Base-by-base conservation (phyloP, 2,113 vertebrate genomes). In the Macrotus californicus region DNA sequence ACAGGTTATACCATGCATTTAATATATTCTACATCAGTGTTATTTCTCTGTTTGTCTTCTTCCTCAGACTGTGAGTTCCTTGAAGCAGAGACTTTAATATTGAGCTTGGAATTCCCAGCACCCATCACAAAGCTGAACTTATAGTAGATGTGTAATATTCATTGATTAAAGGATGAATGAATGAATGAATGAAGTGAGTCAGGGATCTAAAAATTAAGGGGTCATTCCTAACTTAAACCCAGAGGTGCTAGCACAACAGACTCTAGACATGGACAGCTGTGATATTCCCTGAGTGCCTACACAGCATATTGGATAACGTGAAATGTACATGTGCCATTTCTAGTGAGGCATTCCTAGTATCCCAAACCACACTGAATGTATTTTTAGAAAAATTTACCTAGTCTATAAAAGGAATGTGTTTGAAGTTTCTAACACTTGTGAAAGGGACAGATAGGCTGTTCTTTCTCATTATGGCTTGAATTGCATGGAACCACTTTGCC, bases 131-230 rank as follows among this genome's bases (percentile, higher is more conserved):
- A 16, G 19, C 52, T 36, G 82, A 12, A 56, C 21, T 26, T 43
- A 11, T 5, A 4, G 29, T 41, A 66, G 67, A 29, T 64, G 64
- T 67, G n/a, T 56, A 88, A 59, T 70, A 31, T 54, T 77, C 41
- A 29, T 77, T 72, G 69, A 66, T 43, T 48, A 87, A 77, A 77
- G 26, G 39, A 66, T 64, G 34, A 64, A 54, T 87, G 43, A 93
- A 43, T 73, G 29, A 67, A 46, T 21, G n/a, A 56, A 19, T 48
- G 6, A 87, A 61, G 21, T 46, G 7, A 82, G 46, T 83, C 39
- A 87, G 36, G 29, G 14, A 90, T 46, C n/a, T 80, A 86, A 86
- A 91, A 83, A 90, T 72, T 48, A 93, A 93, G 66, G 54, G 50
- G 39, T 26, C 50, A 52, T 66, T 87, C 31, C 0, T 26, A 87